phyloP scores from a whole-genome alignment of 2,888 invertebrate genomes.

The Euphydryas editha region DNA sequence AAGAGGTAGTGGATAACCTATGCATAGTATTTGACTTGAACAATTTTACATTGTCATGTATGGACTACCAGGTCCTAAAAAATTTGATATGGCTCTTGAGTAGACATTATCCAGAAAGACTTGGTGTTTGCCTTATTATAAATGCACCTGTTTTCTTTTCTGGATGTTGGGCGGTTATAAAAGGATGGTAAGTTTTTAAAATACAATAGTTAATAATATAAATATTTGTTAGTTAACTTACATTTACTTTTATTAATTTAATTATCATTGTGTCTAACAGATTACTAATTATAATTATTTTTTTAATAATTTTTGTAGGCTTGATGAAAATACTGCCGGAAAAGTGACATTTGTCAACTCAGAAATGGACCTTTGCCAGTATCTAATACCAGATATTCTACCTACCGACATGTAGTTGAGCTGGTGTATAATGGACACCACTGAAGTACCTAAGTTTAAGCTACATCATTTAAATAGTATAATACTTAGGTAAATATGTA shows the following conservation, averaged over 20 bases:
- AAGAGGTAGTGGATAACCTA: constrained; percentile 90
- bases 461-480: constrained; percentile 17
- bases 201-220: not conserved
- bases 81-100: constrained; percentile 91
- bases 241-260: too few species aligned
- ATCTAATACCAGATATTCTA: constrained; percentile 90
- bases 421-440: constrained; percentile 24
- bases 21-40: constrained; percentile 91
- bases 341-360: constrained; percentile 89
- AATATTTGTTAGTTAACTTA: too few species aligned
- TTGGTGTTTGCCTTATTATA: constrained; percentile 89
- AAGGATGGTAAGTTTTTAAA: constrained; percentile 84
- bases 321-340: constrained; percentile 90
- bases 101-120: constrained; percentile 90
- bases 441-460: constrained; percentile 5
- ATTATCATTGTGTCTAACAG: not conserved
- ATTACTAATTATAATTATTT: not conserved
- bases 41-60: constrained; percentile 88
- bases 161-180: constrained; percentile 90
- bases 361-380: constrained; percentile 88
- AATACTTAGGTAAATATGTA: constrained; percentile 2
- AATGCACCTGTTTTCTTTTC: constrained; percentile 90
- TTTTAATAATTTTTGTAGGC: constrained; percentile 76
- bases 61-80: constrained; percentile 92
- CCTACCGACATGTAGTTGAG: constrained; percentile 85